A percentile compares a stretch with the other conserved stretches of the same genome.
These are phyloP conservation scores for Drosophila grimshawi DNA, from an alignment of 1,140 invertebrate species.

Conservation along the genomic window DNA sequence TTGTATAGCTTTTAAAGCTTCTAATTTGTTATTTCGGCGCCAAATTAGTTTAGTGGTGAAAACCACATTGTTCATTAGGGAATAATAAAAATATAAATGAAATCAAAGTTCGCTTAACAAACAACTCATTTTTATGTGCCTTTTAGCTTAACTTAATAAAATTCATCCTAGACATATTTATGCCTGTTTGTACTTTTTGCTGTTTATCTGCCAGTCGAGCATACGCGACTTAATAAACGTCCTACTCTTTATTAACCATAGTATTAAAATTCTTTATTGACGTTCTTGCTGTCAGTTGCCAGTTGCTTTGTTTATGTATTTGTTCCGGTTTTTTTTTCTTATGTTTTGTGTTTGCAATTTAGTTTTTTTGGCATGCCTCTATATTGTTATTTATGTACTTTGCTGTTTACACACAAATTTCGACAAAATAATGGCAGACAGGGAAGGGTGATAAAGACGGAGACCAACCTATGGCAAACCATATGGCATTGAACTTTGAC, in stretches of 20 bases:
- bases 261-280: background rate
- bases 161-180: too few relatives aligned
- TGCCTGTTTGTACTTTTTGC: too few relatives aligned
- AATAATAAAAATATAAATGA: too few relatives aligned
- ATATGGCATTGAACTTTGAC: constrained; percentile 69
- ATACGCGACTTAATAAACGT: background rate
- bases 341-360: background rate
- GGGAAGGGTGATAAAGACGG: constrained; percentile 26
- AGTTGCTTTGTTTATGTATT: background rate
- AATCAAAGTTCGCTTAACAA: too few relatives aligned
- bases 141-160: too few relatives aligned
- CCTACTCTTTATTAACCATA: background rate
- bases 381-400: constrained; percentile 15
- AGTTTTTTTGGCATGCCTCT: constrained; percentile 10
- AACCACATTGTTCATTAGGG: too few relatives aligned
- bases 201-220: background rate
- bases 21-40: too few relatives aligned
- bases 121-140: too few relatives aligned
- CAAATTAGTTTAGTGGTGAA: too few relatives aligned
- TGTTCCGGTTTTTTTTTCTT: constrained; percentile 3
- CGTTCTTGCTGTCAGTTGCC: background rate
- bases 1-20: too few relatives aligned
- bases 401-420: constrained; percentile 14
- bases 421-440: constrained; percentile 18
- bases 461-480: constrained; percentile 14